phyloP scores from a whole-genome alignment of 2,888 invertebrate species.

The Lysandra bellargus region DNA sequence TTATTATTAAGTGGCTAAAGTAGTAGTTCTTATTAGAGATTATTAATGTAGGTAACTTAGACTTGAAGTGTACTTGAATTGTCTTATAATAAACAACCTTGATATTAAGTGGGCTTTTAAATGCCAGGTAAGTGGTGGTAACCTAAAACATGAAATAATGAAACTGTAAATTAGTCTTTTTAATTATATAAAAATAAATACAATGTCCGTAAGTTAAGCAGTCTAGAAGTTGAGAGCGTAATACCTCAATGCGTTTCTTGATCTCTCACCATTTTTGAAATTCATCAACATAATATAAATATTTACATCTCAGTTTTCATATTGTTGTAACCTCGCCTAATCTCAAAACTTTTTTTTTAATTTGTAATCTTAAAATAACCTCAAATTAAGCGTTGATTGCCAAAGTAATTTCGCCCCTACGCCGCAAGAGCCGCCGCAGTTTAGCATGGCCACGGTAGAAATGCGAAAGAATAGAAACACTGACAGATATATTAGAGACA shows the following conservation, averaged over 20 bases:
- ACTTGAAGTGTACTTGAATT: not conserved
- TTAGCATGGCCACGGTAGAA: too few species aligned
- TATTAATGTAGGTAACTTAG: not conserved
- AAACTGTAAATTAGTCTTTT: not conserved
- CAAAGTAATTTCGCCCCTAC: not conserved
- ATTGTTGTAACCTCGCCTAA: not conserved
- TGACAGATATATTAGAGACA: not conserved
- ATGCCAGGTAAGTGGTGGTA: not conserved
- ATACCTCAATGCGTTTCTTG: not conserved
- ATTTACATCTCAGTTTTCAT: not conserved
- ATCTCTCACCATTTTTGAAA: not conserved
- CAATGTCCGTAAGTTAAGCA: not conserved
- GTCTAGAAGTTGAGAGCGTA: not conserved
- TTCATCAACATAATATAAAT: not conserved
- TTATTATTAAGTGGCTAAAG: not conserved
- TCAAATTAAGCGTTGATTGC: slow-evolving; percentile 21
- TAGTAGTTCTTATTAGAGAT: not conserved
- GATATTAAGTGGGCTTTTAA: not conserved
- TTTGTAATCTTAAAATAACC: not conserved
- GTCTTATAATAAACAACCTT: not conserved
- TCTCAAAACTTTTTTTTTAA: not conserved
- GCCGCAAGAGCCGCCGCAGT: not conserved
- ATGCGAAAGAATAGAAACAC: too few species aligned
- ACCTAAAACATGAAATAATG: not conserved
- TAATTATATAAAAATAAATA: not conserved